phyloP scores from a whole-genome alignment of 1,140 invertebrate species.

The Polypedilum pembai region DNA sequence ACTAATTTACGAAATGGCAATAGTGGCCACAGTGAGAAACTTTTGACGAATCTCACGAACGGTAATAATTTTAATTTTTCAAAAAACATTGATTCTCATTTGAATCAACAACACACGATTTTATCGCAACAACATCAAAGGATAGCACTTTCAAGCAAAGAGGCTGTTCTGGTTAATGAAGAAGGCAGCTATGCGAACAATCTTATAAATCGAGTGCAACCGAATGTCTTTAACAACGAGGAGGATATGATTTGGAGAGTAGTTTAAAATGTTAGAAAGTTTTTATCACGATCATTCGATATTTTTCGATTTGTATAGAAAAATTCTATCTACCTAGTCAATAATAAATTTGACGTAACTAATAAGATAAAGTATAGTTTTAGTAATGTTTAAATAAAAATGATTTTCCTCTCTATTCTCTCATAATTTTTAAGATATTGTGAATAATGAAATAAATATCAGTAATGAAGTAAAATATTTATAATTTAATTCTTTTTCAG shows the following conservation, averaged over 20 bases:
- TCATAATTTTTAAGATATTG: neutral
- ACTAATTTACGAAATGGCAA: neutral
- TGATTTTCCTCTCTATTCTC: neutral
- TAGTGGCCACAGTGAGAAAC: neutral
- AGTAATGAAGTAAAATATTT: neutral
- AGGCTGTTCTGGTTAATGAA: neutral
- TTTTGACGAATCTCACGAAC: neutral
- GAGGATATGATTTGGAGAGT: slow-evolving; percentile 22
- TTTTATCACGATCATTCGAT: neutral
- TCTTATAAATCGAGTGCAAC: slow-evolving; percentile 8
- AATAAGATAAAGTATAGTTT: too few species aligned
- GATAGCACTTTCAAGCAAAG: neutral
- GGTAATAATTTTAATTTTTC: neutral
- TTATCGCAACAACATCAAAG: neutral
- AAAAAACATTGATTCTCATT: slow-evolving; percentile 22
- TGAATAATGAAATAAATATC: neutral
- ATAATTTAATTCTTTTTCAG: neutral
- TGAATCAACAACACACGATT: neutral
- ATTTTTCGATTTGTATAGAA: neutral
- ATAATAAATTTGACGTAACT: neutral
- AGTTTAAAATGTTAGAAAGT: neutral
- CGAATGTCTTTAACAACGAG: neutral
- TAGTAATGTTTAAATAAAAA: too few species aligned
- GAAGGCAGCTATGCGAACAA: neutral
- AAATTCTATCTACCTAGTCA: neutral